phyloP scores from a whole-genome alignment of 2,113 vertebrate genomes.

The Muscicapa adusta region DNA sequence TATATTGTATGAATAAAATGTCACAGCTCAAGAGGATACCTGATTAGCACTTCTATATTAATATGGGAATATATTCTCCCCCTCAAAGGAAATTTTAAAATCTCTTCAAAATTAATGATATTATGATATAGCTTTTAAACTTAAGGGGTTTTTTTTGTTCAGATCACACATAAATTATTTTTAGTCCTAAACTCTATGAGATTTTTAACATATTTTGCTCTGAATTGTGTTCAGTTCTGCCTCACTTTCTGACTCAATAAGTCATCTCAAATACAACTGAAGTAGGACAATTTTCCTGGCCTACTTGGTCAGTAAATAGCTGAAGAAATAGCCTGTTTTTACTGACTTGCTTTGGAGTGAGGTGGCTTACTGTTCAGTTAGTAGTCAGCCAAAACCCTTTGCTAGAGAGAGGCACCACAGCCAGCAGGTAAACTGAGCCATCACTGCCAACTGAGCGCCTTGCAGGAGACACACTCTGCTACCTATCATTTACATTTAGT shows the following conservation, averaged over 20 bases:
- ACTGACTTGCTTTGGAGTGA: background rate
- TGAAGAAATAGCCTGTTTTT: background rate
- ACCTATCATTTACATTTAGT: background rate
- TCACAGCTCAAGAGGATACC: background rate
- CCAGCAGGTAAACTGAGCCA: background rate
- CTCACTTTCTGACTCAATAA: background rate
- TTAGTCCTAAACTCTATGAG: background rate
- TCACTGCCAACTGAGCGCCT: background rate
- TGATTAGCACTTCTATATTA: background rate
- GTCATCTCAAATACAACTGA: background rate
- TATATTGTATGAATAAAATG: background rate
- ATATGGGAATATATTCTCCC: background rate
- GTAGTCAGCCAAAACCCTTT: background rate
- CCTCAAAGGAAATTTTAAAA: background rate
- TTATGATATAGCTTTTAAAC: background rate
- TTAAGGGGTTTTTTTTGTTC: background rate
- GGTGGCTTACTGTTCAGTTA: background rate
- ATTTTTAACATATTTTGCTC: background rate
- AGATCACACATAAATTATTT: background rate
- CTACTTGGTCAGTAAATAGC: background rate
- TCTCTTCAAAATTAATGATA: background rate
- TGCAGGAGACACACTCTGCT: background rate
- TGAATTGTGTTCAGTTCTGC: background rate
- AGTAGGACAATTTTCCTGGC: background rate
- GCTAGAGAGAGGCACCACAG: background rate